phyloP scores from a whole-genome alignment of 2,888 invertebrate genomes.

The Metalampra italica region DNA sequence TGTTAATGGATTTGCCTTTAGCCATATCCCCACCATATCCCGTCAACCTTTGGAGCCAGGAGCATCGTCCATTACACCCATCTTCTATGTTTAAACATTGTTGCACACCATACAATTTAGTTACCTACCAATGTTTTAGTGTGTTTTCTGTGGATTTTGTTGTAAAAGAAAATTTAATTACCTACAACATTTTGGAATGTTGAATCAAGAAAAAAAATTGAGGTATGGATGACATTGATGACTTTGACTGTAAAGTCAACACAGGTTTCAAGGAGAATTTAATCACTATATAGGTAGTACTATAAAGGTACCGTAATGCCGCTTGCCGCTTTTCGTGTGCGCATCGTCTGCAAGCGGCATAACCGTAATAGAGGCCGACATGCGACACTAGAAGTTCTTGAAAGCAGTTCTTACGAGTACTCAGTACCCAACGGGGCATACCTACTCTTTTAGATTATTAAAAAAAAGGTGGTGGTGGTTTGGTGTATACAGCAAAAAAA shows the following conservation, averaged over 20 bases:
- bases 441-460: no score
- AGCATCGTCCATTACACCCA: neutral
- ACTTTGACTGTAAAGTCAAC: neutral
- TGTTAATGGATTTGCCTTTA: conserved; percentile 9
- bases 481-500: no score
- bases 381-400: no score
- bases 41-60: neutral
- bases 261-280: no score
- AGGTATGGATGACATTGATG: neutral
- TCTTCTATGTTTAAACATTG: neutral
- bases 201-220: neutral
- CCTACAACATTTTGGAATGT: neutral
- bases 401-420: no score
- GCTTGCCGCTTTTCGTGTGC: no score
- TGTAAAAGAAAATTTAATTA: neutral
- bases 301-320: no score
- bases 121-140: neutral
- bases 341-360: no score
- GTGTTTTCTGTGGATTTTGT: neutral
- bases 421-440: no score
- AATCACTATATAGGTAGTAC: no score
- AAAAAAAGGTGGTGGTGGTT: no score
- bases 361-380: no score
- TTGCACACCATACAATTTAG: neutral
- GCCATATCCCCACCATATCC: conserved; percentile 3